phyloP scores from a whole-genome alignment of 2,113 vertebrate species.

The Chaetura pelagica region DNA sequence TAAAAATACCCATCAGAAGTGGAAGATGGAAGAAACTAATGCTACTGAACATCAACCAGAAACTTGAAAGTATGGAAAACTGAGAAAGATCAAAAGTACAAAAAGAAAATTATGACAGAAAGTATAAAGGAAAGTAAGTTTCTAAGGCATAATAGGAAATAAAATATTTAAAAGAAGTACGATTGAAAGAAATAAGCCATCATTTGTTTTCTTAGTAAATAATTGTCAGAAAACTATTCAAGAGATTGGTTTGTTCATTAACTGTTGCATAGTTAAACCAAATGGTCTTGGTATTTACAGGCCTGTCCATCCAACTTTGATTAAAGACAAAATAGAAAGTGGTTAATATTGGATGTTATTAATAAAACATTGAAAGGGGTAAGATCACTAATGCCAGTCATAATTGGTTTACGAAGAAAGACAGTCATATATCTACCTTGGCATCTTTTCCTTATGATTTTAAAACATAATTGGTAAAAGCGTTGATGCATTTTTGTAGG shows the following conservation, averaged over 20 bases:
- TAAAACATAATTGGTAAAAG: not conserved
- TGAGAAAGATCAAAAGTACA: not conserved
- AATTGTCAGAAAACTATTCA: not conserved
- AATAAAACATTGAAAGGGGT: not conserved
- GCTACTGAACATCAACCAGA: not conserved
- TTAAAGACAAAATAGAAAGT: not conserved
- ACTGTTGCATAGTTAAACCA: not conserved
- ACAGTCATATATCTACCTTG: not conserved
- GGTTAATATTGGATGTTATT: not conserved
- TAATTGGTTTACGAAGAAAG: not conserved
- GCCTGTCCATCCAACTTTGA: not conserved
- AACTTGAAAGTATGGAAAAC: not conserved
- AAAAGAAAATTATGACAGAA: not conserved
- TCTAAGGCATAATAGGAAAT: not conserved
- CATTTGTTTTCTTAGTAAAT: not conserved
- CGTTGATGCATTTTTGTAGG: not conserved
- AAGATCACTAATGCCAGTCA: not conserved
- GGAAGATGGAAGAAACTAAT: not conserved
- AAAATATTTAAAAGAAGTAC: rapidly evolving
- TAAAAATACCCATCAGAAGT: not conserved
- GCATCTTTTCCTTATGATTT: not conserved
- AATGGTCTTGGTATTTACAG: not conserved
- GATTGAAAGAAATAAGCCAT: no score
- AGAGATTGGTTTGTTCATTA: not conserved
- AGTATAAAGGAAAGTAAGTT: not conserved